phyloP scores from a whole-genome alignment of 2,888 invertebrate genomes.

The Priocnemis perturbator region DNA sequence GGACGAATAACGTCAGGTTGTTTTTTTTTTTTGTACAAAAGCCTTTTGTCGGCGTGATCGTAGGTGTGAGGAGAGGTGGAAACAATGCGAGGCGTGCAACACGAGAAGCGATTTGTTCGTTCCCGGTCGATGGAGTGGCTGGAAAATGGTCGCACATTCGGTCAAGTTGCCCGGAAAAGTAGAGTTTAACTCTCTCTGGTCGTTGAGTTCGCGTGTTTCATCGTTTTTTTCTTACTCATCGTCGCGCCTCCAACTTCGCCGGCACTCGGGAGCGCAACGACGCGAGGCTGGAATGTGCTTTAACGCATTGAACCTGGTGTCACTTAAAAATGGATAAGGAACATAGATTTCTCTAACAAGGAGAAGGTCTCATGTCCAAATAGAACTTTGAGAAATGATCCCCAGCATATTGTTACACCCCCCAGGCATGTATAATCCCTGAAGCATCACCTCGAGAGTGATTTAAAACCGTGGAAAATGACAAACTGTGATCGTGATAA shows the following conservation, averaged over 20 bases:
- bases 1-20: slow-evolving; percentile 34
- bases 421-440: too few species aligned
- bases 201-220: slow-evolving; percentile 3
- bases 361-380: too few species aligned
- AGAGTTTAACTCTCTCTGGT: slow-evolving; percentile 28
- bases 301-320: too few species aligned
- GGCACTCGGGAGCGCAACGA: slow-evolving; percentile 8
- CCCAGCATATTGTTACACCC: too few species aligned
- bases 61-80: slow-evolving; percentile 22
- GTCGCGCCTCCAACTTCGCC: slow-evolving; percentile 9
- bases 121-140: slow-evolving; percentile 16
- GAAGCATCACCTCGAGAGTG: too few species aligned
- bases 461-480: too few species aligned
- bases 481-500: too few species aligned
- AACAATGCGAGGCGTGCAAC: neutral
- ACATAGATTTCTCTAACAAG: too few species aligned
- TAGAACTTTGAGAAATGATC: too few species aligned
- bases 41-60: slow-evolving; percentile 5
- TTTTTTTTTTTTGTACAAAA: neutral
- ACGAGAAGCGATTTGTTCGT: slow-evolving; percentile 31
- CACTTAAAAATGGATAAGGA: too few species aligned
- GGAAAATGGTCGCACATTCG: slow-evolving; percentile 11
- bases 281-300: slow-evolving; percentile 14
- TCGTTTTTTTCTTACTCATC: slow-evolving; percentile 8
- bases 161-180: slow-evolving; percentile 27